Evolutionary conservation across 1,140 invertebrate genomes (phyloP).

Genomic region (Habropoda laboriosa): DNA sequence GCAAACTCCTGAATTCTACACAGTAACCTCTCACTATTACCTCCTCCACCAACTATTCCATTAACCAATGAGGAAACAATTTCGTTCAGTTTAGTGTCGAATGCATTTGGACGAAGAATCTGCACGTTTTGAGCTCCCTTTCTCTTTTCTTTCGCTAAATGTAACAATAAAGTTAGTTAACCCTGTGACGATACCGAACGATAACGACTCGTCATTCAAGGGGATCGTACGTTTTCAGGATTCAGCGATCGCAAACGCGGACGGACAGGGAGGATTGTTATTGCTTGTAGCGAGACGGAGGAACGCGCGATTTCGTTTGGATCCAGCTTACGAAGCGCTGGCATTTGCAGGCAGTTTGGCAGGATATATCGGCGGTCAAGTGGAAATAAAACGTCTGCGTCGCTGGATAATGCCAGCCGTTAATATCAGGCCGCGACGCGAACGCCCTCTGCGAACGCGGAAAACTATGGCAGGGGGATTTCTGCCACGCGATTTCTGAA

Average conservation of each 20-base stretch:
- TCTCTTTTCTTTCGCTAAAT: no score
- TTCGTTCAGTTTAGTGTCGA: no score
- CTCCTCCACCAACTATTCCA: no score
- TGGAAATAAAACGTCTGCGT: constrained; percentile 48
- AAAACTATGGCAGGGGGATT: constrained; percentile 1
- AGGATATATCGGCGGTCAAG: constrained; percentile 45
- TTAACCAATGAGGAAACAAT: no score
- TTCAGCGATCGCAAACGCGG: not conserved
- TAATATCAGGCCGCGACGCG: constrained; percentile 26
- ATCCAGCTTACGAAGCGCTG: constrained; percentile 26
- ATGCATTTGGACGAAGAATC: no score
- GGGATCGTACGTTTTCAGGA: not conserved
- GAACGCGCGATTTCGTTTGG: not conserved
- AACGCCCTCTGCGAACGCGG: not conserved
- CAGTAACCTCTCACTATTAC: no score
- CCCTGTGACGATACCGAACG: not conserved
- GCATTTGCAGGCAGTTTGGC: constrained; percentile 36
- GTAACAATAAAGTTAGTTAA: no score
- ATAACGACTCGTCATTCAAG: not conserved
- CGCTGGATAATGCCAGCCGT: constrained; percentile 33
- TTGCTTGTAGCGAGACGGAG: not conserved
- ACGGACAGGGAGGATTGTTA: constrained; percentile 6
- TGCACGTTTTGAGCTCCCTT: no score
- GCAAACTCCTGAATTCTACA: no score
- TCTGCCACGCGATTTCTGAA: constrained; percentile 4